Base-by-base conservation (phyloP, 2,113 vertebrate species). In the Rhinoderma darwinii region DNA sequence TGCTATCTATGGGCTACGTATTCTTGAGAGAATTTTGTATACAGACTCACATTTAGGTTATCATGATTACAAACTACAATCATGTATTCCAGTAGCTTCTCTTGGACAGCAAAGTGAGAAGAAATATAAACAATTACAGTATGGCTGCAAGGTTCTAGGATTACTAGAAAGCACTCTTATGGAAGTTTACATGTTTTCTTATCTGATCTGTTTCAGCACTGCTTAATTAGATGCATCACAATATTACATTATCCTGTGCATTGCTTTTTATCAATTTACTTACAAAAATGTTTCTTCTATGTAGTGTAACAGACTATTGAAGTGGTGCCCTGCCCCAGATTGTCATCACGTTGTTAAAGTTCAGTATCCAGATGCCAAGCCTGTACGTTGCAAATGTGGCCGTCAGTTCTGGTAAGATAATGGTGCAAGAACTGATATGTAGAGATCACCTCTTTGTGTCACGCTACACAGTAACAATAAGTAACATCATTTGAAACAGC, bases 341-440 rank as follows among this genome's bases (percentile, higher is more conserved):
- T 99, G 98, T 92, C 98, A 99, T 95, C 98, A 99, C n/a, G 98
- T 99, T 83, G 97, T 99, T 85, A 99, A 99, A 96, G 98, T 99
- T 87, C 98, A 99, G 1, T 99, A 99, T 92, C 98, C 98, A 88
- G 98, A 99, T 90, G 98, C 98, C 91, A 99, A 99, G 92, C 98
- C 98, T 1, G 98, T 99, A 92, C 96, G 97, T 90, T 99, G 98
- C 96, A 99, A 98, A 94, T 99, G 98, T 90, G 98, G 98, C 5
- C 97, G 98, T 89, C 98, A 99, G 90, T 99, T 99, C 93, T 99
- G 98, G 98, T 99, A 93, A 96, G 96, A 66, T 59, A 17, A 37
- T 15, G 0, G 9, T 5, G 41, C 56, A 43, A 73, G 20, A 72
- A 35, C 5, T 51, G n/a, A 47, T 2, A 75, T 63, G n/a, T 63